Evolutionary conservation across 2,113 vertebrate genomes (phyloP).

Genomic region (Lycaon pictus): DNA sequence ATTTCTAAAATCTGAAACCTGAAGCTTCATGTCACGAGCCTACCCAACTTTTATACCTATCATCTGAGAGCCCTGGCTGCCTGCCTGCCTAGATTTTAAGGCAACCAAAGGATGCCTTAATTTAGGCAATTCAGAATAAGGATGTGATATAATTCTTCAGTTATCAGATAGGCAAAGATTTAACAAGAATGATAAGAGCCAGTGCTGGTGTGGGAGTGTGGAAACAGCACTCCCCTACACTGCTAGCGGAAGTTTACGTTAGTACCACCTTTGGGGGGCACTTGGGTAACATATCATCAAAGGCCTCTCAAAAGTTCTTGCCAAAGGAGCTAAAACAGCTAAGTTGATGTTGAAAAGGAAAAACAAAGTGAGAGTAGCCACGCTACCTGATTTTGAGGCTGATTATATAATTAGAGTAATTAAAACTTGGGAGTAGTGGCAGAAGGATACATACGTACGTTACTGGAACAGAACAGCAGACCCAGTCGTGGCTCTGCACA

Average conservation of each 20-base stretch:
- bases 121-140: conserved; percentile 42
- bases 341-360: background rate
- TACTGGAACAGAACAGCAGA: background rate
- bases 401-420: background rate
- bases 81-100: conserved; percentile 1
- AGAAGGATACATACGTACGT: background rate
- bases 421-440: background rate
- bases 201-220: conserved; percentile 45
- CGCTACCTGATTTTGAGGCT: background rate
- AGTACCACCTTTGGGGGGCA: background rate
- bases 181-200: conserved; percentile 44
- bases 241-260: background rate
- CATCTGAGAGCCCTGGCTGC: background rate
- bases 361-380: background rate
- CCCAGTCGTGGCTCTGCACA: background rate
- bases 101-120: background rate
- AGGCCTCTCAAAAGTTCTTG: background rate
- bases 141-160: conserved; percentile 68
- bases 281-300: background rate
- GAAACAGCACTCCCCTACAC: background rate
- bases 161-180: conserved; percentile 77
- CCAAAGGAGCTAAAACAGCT: background rate
- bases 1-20: background rate
- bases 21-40: background rate
- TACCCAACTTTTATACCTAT: background rate